Percentiles rank a stretch among this genome's conserved stretches.
phyloP scores from a whole-genome alignment of 2,797 vertebrate species.

The Tapirus indicus region DNA sequence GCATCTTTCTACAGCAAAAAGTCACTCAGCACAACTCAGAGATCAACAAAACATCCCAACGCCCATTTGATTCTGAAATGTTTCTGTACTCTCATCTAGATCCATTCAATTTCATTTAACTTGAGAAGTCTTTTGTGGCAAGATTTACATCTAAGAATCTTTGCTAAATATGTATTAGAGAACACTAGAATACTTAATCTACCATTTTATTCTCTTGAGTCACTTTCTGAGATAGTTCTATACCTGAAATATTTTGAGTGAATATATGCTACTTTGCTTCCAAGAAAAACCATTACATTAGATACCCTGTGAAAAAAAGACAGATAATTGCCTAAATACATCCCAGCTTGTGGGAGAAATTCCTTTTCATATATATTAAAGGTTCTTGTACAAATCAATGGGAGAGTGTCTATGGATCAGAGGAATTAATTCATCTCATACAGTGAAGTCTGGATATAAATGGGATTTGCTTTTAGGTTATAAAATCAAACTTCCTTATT shows the following conservation, averaged over 20 bases:
- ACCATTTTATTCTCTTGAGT: background rate
- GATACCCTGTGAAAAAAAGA: background rate
- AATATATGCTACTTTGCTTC: background rate
- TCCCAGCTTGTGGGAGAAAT: background rate
- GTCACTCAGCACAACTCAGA: background rate
- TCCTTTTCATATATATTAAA: background rate
- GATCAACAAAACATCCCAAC: background rate
- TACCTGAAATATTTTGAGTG: background rate
- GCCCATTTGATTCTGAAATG: background rate
- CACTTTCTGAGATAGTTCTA: background rate
- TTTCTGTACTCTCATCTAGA: background rate
- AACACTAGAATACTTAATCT: background rate
- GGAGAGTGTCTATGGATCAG: background rate
- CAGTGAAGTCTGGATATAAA: background rate
- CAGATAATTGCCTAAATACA: background rate
- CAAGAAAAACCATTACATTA: background rate
- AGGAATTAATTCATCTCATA: background rate
- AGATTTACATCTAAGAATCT: background rate
- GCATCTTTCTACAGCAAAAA: background rate
- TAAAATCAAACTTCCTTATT: constrained; percentile 26
- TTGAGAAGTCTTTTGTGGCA: background rate
- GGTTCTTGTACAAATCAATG: background rate
- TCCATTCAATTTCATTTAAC: background rate
- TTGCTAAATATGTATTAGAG: background rate
- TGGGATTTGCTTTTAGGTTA: constrained; percentile 47